Evolutionary conservation across 2,888 invertebrate genomes (phyloP).

Genomic region (Watsonalla binaria): DNA sequence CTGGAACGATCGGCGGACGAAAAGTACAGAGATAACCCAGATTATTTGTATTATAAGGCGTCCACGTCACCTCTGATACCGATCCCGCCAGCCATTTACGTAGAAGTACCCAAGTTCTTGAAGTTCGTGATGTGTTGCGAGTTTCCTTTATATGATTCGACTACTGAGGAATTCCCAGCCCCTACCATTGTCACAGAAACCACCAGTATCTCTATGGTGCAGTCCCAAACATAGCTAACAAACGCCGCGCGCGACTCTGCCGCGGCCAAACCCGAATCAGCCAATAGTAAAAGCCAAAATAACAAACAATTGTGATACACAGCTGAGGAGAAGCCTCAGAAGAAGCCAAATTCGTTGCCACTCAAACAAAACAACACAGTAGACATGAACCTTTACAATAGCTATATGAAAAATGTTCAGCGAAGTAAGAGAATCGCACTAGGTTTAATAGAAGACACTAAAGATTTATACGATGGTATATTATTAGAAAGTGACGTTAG

Average conservation of each 20-base stretch:
- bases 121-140: conserved; percentile 93
- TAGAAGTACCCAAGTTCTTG: conserved; percentile 89
- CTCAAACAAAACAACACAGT: conserved; percentile 66
- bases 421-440: conserved; percentile 61
- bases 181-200: conserved; percentile 83
- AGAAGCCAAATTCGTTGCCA: conserved; percentile 67
- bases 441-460: conserved; percentile 63
- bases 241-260: conserved; percentile 65
- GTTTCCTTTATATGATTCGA: conserved; percentile 90
- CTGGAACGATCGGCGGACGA: conserved; percentile 93
- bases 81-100: conserved; percentile 91
- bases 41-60: conserved; percentile 92
- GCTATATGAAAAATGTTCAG: conserved; percentile 64
- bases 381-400: conserved; percentile 70
- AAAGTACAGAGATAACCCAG: conserved; percentile 90
- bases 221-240: conserved; percentile 85
- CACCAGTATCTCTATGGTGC: conserved; percentile 83
- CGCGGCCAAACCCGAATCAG: conserved; percentile 55
- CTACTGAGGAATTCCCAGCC: conserved; percentile 81
- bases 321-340: conserved; percentile 58
- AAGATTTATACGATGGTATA: conserved; percentile 49
- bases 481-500: conserved; percentile 25
- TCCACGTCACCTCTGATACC: conserved; percentile 94
- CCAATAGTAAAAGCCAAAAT: conserved; percentile 40
- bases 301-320: conserved; percentile 75